Evolutionary conservation across 1,140 invertebrate species (phyloP).

Genomic region (Chrysoperla carnea): DNA sequence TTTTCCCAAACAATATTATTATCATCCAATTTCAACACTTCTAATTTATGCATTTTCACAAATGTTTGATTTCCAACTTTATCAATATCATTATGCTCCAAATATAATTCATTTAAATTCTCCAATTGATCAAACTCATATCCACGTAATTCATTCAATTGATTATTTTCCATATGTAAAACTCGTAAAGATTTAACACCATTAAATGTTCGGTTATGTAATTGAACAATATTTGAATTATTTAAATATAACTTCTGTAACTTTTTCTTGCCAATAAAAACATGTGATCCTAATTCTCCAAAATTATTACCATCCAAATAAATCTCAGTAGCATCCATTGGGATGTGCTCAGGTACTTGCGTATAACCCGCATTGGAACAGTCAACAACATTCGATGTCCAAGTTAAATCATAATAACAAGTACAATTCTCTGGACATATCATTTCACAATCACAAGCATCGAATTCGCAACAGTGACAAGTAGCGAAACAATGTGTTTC

Average conservation of each 20-base stretch:
- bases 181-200: slow-evolving; percentile 53
- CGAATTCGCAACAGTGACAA: slow-evolving; percentile 81
- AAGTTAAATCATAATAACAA: slow-evolving; percentile 81
- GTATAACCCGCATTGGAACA: slow-evolving; percentile 58
- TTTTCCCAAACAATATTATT: slow-evolving; percentile 58
- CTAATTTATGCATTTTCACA: slow-evolving; percentile 46
- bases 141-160: slow-evolving; percentile 49
- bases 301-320: slow-evolving; percentile 77
- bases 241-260: slow-evolving; percentile 67
- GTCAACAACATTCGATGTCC: slow-evolving; percentile 80
- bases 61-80: slow-evolving; percentile 63
- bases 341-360: slow-evolving; percentile 55
- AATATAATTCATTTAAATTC: slow-evolving; percentile 60
- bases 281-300: slow-evolving; percentile 58
- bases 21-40: slow-evolving; percentile 60
- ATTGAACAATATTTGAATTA: slow-evolving; percentile 54
- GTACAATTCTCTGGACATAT: slow-evolving; percentile 72
- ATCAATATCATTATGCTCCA: slow-evolving; percentile 59
- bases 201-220: slow-evolving; percentile 75
- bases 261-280: slow-evolving; percentile 77
- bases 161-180: slow-evolving; percentile 73
- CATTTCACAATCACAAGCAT: slow-evolving; percentile 84
- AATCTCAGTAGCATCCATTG: slow-evolving; percentile 80
- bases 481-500: slow-evolving; percentile 76
- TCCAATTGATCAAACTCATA: slow-evolving; percentile 57